Conservation (phyloP, 1,140 invertebrate species). For the Drosophila parabipectinata region DNA sequence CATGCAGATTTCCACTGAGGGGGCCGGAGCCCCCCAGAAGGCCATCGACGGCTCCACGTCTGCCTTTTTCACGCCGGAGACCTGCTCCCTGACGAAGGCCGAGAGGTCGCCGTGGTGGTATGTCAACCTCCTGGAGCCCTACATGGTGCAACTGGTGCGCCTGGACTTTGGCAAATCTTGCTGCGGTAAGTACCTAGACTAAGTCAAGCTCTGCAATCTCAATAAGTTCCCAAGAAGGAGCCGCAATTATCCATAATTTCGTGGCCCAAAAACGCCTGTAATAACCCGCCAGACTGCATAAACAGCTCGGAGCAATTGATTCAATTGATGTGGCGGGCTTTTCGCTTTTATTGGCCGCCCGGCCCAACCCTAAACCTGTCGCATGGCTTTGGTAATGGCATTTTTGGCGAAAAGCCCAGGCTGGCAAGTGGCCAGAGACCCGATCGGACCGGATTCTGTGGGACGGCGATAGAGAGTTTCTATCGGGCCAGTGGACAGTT, state of each 20-base stretch:
- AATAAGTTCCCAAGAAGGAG: background rate
- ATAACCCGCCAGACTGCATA: background rate
- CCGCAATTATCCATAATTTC: background rate
- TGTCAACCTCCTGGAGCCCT: conserved; percentile 96
- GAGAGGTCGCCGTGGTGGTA: conserved; percentile 97
- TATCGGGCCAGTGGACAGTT: conserved; percentile 33
- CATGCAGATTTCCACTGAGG: conserved; percentile 95
- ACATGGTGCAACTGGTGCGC: conserved; percentile 96
- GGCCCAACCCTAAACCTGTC: conserved; percentile 45
- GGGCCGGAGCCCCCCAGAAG: conserved; percentile 93
- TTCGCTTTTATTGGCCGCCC: conserved; percentile 35
- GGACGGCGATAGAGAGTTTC: conserved; percentile 21
- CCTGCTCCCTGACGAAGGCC: conserved; percentile 93
- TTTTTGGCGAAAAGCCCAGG: background rate
- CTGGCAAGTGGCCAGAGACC: conserved; percentile 10
- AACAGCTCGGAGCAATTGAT: conserved; percentile 29
- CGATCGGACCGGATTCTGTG: conserved; percentile 38
- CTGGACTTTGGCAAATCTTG: conserved; percentile 96
- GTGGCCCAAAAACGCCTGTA: background rate
- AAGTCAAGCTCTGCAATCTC: background rate
- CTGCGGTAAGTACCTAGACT: conserved; percentile 89
- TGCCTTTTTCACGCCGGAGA: conserved; percentile 91
- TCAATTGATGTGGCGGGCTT: conserved; percentile 21
- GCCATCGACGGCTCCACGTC: conserved; percentile 96
- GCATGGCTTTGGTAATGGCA: background rate